A percentile compares a stretch with the other conserved stretches of the same genome.
Evolutionary conservation across 2,888 invertebrate genomes (phyloP).

Genomic region (Stictocephala bisonia): DNA sequence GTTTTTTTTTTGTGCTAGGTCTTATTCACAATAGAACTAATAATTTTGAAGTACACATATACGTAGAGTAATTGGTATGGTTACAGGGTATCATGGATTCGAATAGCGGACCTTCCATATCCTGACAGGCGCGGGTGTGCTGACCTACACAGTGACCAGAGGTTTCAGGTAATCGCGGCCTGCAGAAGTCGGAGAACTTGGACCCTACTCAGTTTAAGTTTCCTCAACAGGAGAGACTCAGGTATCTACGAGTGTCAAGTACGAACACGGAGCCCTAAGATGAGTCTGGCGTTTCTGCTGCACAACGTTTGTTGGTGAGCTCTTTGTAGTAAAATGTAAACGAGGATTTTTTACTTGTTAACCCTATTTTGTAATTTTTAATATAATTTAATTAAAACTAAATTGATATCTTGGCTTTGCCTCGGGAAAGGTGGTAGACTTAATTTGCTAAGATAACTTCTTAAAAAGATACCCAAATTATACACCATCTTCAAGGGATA

Average conservation of each 20-base stretch:
- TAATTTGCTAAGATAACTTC: too few species aligned
- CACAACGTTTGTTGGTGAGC: conserved; percentile 82
- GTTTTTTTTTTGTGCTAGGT: too few species aligned
- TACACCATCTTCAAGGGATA: too few species aligned
- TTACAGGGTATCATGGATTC: conserved; percentile 88
- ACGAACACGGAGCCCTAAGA: conserved; percentile 87
- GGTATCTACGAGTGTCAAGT: conserved; percentile 88
- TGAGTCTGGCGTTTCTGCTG: conserved; percentile 86
- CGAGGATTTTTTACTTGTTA: conserved; percentile 57
- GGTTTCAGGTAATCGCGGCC: conserved; percentile 86
- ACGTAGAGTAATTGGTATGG: too few species aligned
- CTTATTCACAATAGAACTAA: too few species aligned
- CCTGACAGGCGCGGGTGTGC: conserved; percentile 84
- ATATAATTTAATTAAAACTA: too few species aligned
- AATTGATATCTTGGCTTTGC: too few species aligned
- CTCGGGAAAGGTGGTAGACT: too few species aligned
- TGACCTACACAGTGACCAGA: conserved; percentile 89
- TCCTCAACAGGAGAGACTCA: conserved; percentile 83
- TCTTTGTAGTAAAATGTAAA: conserved; percentile 64
- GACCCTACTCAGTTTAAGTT: conserved; percentile 90
- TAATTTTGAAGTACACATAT: too few species aligned
- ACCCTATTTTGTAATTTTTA: conserved; percentile 3
- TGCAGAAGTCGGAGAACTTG: conserved; percentile 89
- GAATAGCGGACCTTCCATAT: conserved; percentile 91
- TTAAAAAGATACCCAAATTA: too few species aligned